These are phyloP conservation scores for Tragelaphus oryx DNA, from an alignment of 2,797 vertebrate genomes.

Conservation along the genomic window DNA sequence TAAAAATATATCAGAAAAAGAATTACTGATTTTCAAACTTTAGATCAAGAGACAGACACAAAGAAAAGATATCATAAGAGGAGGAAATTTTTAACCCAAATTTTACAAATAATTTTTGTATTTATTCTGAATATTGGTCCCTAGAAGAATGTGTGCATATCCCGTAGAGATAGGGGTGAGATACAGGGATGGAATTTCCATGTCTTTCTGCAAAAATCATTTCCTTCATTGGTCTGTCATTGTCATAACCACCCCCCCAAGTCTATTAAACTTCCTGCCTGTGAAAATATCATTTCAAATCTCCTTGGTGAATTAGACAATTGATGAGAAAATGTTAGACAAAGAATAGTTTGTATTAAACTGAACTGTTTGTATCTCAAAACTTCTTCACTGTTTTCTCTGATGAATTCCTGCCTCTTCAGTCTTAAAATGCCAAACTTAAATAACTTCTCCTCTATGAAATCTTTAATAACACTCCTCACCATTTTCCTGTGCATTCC, in stretches of 20 bases:
- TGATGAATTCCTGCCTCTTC: not conserved
- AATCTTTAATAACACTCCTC: not conserved
- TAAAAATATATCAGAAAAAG: slow-evolving; percentile 7
- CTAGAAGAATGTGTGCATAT: not conserved
- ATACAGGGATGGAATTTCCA: not conserved
- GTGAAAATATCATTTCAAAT: not conserved
- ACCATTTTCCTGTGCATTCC: not conserved
- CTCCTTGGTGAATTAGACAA: not conserved
- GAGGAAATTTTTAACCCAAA: not conserved
- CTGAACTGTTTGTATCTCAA: not conserved
- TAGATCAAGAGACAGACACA: not conserved
- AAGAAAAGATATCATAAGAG: not conserved
- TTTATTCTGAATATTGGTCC: not conserved
- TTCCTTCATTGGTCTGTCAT: not conserved
- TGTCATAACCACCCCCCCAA: not conserved
- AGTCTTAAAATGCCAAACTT: not conserved
- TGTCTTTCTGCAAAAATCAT: not conserved
- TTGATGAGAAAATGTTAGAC: not conserved
- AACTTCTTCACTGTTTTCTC: not conserved
- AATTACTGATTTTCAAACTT: not conserved
- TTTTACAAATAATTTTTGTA: not conserved
- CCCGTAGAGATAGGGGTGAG: not conserved
- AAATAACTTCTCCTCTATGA: not conserved
- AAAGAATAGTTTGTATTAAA: not conserved
- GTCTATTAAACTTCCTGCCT: not conserved